Percentiles rank a stretch among this genome's conserved stretches.
Evolutionary conservation across 2,888 invertebrate species (phyloP).

Genomic region (Hydraecia micacea): DNA sequence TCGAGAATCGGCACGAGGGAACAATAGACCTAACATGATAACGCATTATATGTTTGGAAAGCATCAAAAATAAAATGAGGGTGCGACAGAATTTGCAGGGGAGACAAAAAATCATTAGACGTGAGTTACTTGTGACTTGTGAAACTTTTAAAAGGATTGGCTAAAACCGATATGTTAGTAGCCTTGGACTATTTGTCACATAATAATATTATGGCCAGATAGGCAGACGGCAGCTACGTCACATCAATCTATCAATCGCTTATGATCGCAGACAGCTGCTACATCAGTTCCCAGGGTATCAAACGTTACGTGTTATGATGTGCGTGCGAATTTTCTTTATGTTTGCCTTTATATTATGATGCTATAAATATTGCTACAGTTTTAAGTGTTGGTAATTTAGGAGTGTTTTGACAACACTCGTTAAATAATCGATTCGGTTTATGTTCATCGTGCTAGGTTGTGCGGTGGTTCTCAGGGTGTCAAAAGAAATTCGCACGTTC

Average conservation of each 20-base stretch:
- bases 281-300: slow-evolving; percentile 40
- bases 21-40: neutral
- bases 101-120: slow-evolving; percentile 30
- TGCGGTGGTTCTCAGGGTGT: slow-evolving; percentile 38
- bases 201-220: neutral
- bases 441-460: slow-evolving; percentile 10
- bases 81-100: slow-evolving; percentile 31
- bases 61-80: slow-evolving; percentile 38
- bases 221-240: slow-evolving; percentile 8
- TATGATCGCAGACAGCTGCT: slow-evolving; percentile 27
- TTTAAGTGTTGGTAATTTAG: slow-evolving; percentile 38
- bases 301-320: slow-evolving; percentile 39
- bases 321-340: slow-evolving; percentile 48
- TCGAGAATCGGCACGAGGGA: slow-evolving; percentile 4
- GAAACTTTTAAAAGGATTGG: slow-evolving; percentile 23
- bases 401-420: slow-evolving; percentile 45
- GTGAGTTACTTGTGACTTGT: slow-evolving; percentile 7
- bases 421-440: slow-evolving; percentile 21
- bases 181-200: slow-evolving; percentile 5
- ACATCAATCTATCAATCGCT: slow-evolving; percentile 36
- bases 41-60: slow-evolving; percentile 15
- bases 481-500: slow-evolving; percentile 40
- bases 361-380: slow-evolving; percentile 50
- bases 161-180: neutral
- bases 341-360: slow-evolving; percentile 25